A percentile compares a stretch with the other conserved stretches of the same genome.
Conservation (phyloP, 2,113 vertebrate genomes). For the Turnix velox region DNA sequence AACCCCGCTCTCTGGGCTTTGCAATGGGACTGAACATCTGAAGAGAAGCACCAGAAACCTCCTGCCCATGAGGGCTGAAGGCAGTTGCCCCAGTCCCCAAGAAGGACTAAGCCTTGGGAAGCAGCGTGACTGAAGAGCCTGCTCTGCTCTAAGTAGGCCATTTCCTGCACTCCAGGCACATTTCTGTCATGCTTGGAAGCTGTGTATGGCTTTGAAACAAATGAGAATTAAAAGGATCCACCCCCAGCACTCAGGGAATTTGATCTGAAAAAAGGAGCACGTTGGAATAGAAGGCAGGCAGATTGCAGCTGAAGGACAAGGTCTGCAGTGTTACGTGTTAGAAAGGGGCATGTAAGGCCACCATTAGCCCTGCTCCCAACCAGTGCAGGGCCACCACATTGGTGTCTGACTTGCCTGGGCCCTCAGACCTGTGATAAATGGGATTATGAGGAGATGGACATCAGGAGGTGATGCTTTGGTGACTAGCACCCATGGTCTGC, state of each 20-base stretch:
- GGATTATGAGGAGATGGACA: fast-evolving
- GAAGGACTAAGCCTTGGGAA: not conserved
- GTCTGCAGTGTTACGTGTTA: not conserved
- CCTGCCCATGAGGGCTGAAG: not conserved
- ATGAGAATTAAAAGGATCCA: slow-evolving; percentile 15
- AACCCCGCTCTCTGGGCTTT: not conserved
- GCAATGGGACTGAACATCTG: not conserved
- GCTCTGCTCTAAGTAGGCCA: slow-evolving; percentile 45
- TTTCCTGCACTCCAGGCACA: slow-evolving; percentile 36
- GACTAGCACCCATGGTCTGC: not conserved
- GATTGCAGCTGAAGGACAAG: not conserved
- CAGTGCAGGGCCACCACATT: not conserved
- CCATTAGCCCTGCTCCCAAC: not conserved
- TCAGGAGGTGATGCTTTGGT: not conserved
- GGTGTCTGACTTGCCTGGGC: fast-evolving
- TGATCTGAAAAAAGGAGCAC: not conserved
- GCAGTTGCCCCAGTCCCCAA: not conserved
- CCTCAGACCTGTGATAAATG: not conserved
- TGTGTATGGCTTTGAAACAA: not conserved
- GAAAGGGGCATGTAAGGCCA: fast-evolving
- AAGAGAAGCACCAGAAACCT: not conserved
- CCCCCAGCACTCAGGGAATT: slow-evolving; percentile 10
- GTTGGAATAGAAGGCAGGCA: not conserved
- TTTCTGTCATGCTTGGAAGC: slow-evolving; percentile 36
- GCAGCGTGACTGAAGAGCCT: not conserved